Evolutionary conservation across 2,113 vertebrate species (phyloP), one percentile per base, ranked within the genome.

Genomic region (Mesocricetus auratus): DNA sequence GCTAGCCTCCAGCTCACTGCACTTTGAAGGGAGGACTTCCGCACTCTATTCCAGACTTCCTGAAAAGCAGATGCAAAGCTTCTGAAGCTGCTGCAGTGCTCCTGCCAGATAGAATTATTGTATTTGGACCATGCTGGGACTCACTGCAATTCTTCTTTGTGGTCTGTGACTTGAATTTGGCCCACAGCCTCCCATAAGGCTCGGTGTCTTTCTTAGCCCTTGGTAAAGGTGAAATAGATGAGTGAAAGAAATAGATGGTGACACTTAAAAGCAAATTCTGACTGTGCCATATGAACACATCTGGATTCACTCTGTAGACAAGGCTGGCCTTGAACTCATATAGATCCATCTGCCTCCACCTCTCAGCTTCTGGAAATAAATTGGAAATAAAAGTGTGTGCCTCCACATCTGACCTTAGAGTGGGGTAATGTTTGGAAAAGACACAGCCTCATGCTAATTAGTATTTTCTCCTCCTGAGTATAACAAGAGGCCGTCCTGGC

Each of bases 201-300:
- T 7, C n/a, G 21, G 33, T 75, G 24, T 86, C 93, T 96, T 79
- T 86, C 93, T 96, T 79, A 50, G 60, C 64, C 92, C 7, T 94
- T 58, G n/a, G 26, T 94, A 42, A 62, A 95, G 50, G 56, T 10
- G 33, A 75, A 92, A 53, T 50, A 45, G 1, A 39, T 36, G 45
- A 42, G 22, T 21, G 50, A 39, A 29, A 39, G 50, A 66, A 45
- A 58, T 26, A 45, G 36, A 17, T 45, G 53, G 56, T 10, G 19
- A 26, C 66, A 56, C 36, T 15, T 15, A n/a, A 87, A 92, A 86
- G 77, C 31, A 33, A 17, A 81, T 58, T 97, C 50, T 64, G 8
- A n/a, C 42, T 73, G 39, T 74, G 69, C 9, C 36, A 15, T 45
- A 9, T 60, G 71, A 92, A 33, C 19, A 79, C 36, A 39, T 22